These are phyloP conservation scores for Drosophila sproati DNA, from an alignment of 1,140 invertebrate genomes.

Conservation along the genomic window DNA sequence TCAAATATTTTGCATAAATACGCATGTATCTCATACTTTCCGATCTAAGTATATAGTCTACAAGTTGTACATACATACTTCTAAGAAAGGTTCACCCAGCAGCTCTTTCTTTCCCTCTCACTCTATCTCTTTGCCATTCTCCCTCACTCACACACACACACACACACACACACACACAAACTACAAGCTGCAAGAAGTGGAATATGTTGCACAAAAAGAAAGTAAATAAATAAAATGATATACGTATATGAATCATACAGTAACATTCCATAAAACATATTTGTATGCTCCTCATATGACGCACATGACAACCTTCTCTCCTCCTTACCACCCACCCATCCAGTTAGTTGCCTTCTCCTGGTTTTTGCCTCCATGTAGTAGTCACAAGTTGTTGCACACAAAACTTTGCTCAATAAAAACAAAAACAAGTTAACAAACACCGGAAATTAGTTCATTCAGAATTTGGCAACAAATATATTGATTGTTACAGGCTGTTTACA, in stretches of 20 bases:
- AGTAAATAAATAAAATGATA: neutral
- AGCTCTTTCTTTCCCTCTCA: neutral
- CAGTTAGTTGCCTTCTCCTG: neutral
- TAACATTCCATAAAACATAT: neutral
- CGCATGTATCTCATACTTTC: slow-evolving; percentile 1
- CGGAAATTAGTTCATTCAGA: slow-evolving; percentile 41
- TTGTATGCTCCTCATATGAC: neutral
- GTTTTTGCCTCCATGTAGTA: slow-evolving; percentile 12
- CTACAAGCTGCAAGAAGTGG: neutral
- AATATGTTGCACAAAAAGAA: slow-evolving; percentile 24
- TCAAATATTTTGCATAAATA: slow-evolving; percentile 52
- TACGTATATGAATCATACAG: neutral
- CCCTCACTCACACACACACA: slow-evolving; percentile 6
- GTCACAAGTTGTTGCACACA: slow-evolving; percentile 21
- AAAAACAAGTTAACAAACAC: slow-evolving; percentile 44
- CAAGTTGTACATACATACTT: slow-evolving; percentile 34
- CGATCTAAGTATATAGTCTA: slow-evolving; percentile 9
- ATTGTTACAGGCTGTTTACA: slow-evolving; percentile 38
- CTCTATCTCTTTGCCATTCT: slow-evolving; percentile 6
- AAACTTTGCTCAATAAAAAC: slow-evolving; percentile 29
- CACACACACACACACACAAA: neutral
- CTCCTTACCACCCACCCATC: neutral
- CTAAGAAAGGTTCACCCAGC: slow-evolving; percentile 4
- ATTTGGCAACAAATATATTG: slow-evolving; percentile 16
- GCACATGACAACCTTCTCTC: neutral